These are phyloP conservation scores for Eilema caniola DNA, from an alignment of 2,888 invertebrate species.

Conservation along the genomic window DNA sequence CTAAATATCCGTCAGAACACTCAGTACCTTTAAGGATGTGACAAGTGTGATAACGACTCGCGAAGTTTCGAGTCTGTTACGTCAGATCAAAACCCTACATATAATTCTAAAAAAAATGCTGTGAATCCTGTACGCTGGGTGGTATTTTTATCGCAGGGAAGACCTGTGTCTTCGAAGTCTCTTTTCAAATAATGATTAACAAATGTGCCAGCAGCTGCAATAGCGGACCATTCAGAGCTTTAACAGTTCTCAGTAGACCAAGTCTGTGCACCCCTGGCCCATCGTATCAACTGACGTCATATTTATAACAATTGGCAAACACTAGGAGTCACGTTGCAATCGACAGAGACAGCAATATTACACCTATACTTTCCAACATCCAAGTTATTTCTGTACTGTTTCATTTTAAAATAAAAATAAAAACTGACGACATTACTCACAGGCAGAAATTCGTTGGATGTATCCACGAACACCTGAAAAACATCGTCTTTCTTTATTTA, in stretches of 20 bases:
- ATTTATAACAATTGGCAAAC: conserved; percentile 17
- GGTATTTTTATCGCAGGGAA: too few species aligned
- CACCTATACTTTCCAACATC: neutral
- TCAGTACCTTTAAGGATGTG: too few species aligned
- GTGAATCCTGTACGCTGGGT: too few species aligned
- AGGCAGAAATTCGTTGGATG: conserved; percentile 31
- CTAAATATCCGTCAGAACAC: too few species aligned
- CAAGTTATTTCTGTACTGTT: conserved; percentile 20
- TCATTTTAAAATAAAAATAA: conserved; percentile 21
- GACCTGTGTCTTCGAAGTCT: too few species aligned
- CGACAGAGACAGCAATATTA: conserved; percentile 25
- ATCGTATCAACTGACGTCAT: conserved; percentile 20
- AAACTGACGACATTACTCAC: conserved; percentile 41
- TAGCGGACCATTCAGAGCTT: neutral
- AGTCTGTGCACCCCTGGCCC: neutral
- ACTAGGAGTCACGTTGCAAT: conserved; percentile 20
- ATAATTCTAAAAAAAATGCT: too few species aligned
- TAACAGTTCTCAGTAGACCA: neutral
- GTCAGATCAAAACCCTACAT: neutral
- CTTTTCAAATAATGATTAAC: too few species aligned
- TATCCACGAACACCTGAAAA: conserved; percentile 36
- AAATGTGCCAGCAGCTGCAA: too few species aligned
- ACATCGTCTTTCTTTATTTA: conserved; percentile 49
- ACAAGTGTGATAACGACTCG: neutral
- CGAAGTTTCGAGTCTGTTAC: neutral